Evolutionary conservation across 2,888 invertebrate genomes (phyloP).

Genomic region (Lomographa bimaculata): DNA sequence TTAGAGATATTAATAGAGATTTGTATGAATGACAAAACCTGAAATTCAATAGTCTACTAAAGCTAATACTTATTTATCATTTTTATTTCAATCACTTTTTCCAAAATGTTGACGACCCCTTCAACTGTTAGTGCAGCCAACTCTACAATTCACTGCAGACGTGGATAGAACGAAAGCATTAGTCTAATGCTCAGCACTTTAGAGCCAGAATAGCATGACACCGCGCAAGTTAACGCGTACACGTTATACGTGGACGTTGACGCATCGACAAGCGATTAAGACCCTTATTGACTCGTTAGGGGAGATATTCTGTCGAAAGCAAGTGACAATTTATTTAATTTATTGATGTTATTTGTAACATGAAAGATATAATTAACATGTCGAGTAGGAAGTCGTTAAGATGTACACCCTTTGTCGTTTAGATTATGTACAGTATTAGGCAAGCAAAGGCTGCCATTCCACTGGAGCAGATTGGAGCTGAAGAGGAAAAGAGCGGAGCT

Average conservation of each 20-base stretch:
- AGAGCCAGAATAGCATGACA: conserved; percentile 60
- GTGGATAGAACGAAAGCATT: conserved; percentile 65
- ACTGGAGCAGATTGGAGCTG: no score
- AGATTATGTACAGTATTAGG: no score
- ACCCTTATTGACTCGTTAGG: conserved; percentile 53
- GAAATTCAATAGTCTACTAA: no score
- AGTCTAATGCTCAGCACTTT: conserved; percentile 69
- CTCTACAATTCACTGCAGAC: conserved; percentile 61
- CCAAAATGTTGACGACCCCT: conserved; percentile 41
- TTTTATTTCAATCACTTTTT: background rate
- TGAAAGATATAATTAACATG: conserved; percentile 30
- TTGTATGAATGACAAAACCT: no score
- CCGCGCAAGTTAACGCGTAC: conserved; percentile 52
- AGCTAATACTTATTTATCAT: no score
- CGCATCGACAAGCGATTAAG: conserved; percentile 67
- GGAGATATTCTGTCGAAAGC: conserved; percentile 41
- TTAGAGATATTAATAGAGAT: no score
- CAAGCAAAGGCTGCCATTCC: no score
- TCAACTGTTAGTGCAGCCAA: conserved; percentile 49
- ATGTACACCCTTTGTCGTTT: no score
- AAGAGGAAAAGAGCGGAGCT: no score
- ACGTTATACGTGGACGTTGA: conserved; percentile 55
- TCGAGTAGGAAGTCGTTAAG: conserved; percentile 18
- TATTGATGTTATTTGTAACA: conserved; percentile 54
- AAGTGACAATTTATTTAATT: conserved; percentile 53